phyloP scores from a whole-genome alignment of 2,888 invertebrate species.

The Coelopa pilipes region DNA sequence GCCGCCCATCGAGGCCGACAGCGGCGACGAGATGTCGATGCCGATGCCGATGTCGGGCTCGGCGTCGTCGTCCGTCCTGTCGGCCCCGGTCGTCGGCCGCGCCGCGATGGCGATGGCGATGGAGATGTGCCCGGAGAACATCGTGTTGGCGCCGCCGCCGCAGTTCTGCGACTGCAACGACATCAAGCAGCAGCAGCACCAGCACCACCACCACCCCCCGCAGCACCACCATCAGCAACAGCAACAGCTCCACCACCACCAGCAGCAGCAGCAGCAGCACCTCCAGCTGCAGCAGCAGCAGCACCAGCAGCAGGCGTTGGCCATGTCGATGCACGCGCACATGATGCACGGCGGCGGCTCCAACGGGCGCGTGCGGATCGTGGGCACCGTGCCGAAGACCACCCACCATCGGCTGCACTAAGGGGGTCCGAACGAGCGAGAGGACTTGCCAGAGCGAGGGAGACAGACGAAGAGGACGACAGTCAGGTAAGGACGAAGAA shows the following conservation, averaged over 20 bases:
- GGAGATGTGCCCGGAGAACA: slow-evolving; percentile 68
- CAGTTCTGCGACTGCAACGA: slow-evolving; percentile 85
- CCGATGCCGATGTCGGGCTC: slow-evolving; percentile 30
- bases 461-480: no score
- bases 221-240: slow-evolving; percentile 58
- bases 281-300: slow-evolving; percentile 47
- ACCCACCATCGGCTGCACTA: slow-evolving; percentile 65
- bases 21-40: slow-evolving; percentile 72
- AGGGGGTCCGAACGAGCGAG: background rate
- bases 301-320: slow-evolving; percentile 45
- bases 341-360: slow-evolving; percentile 41
- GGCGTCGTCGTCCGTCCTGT: slow-evolving; percentile 44
- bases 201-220: slow-evolving; percentile 46
- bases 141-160: slow-evolving; percentile 86
- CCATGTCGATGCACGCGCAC: slow-evolving; percentile 44
- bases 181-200: slow-evolving; percentile 64
- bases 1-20: slow-evolving; percentile 79
- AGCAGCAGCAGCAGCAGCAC: slow-evolving; percentile 50
- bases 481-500: background rate
- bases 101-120: slow-evolving; percentile 49
- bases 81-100: slow-evolving; percentile 44
- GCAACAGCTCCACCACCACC: slow-evolving; percentile 45
- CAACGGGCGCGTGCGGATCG: slow-evolving; percentile 76
- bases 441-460: no score
- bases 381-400: slow-evolving; percentile 84